Base-by-base conservation (phyloP, 2,888 invertebrate species). In the Parnassius glacialis region DNA sequence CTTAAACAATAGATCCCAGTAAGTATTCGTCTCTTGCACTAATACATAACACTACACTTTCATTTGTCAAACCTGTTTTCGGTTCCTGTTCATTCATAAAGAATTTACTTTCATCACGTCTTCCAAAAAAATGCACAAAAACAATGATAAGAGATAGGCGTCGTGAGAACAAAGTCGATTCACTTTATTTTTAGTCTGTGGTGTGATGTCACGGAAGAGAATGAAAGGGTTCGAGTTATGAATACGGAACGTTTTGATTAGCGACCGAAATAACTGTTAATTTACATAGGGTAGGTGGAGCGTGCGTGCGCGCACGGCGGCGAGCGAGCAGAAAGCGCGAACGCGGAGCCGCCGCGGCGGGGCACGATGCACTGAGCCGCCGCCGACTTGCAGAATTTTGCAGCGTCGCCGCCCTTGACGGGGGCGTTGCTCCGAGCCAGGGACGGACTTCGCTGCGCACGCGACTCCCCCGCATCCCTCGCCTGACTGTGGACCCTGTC, bases 381-480 rank as follows among this genome's bases (percentile, higher is more conserved):
- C 57, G 62, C 50, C 85, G 87, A 87, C 89, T 90, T 90, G 90
- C 90, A 90, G 83, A 90, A 91, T 88, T 90, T 90, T 90, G 90
- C 90, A 80, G 79, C 90, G 90, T 87, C 89, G 90, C 89, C 91
- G 91, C 91, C 91, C 91, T 90, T 91, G 90, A 90, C 90, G 88
- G 89, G 91, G 91, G 88, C 91, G 90, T 90, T 91, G 91, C 89
- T 88, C 91, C 87, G 48, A 81, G 80, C 86, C 90, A 90, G 91
- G 90, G 90, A 90, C 90, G 89, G 82, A 83, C 78, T 75, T 80
- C 78, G 82, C 81, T 83, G 89, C 90, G 90, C 90, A 87, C 89
- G 89, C 90, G 90, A 86, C 87, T 82, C 84, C 79, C 85, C 86
- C 83, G 81, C 82, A 70, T 64, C 69, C 71, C 71, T 70, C 84